These are phyloP conservation scores for Butorides virescens DNA, from an alignment of 2,113 vertebrate genomes.

Conservation along the genomic window DNA sequence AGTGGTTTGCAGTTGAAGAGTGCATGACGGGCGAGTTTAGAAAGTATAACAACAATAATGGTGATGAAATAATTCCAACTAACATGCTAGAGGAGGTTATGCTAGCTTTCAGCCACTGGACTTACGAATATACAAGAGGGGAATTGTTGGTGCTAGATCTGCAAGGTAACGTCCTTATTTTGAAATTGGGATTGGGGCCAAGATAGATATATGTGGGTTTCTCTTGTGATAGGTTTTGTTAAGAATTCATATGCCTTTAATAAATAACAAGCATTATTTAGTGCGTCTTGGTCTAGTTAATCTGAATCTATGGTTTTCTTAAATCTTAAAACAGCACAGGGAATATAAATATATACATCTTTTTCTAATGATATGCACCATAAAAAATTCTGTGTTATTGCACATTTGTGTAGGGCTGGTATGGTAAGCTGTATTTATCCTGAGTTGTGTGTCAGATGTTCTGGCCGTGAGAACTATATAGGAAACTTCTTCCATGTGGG, in stretches of 20 bases:
- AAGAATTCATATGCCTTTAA: background rate
- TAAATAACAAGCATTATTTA: background rate
- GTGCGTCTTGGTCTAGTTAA: background rate
- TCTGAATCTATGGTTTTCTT: background rate
- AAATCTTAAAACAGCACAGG: background rate
- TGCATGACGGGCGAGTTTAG: conserved; percentile 98
- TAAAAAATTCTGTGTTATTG: background rate
- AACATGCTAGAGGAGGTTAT: conserved; percentile 97
- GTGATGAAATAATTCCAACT: conserved; percentile 94
- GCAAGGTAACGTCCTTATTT: conserved; percentile 81
- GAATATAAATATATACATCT: background rate
- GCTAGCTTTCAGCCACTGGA: conserved; percentile 99
- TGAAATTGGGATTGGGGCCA: background rate
- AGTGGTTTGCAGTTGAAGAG: conserved; percentile 98
- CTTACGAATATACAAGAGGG: conserved; percentile 93
- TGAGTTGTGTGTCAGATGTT: background rate
- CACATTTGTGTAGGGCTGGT: background rate
- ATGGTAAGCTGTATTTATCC: background rate
- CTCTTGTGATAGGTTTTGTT: background rate
- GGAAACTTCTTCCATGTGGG: background rate
- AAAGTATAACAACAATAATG: conserved; percentile 99
- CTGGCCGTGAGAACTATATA: background rate
- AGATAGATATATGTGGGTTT: background rate
- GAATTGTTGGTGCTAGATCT: conserved; percentile 94
- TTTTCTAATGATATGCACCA: background rate